These are phyloP conservation scores for Cataglyphis rosenhaueri DNA, from an alignment of 2,888 invertebrate species.

Conservation along the genomic window DNA sequence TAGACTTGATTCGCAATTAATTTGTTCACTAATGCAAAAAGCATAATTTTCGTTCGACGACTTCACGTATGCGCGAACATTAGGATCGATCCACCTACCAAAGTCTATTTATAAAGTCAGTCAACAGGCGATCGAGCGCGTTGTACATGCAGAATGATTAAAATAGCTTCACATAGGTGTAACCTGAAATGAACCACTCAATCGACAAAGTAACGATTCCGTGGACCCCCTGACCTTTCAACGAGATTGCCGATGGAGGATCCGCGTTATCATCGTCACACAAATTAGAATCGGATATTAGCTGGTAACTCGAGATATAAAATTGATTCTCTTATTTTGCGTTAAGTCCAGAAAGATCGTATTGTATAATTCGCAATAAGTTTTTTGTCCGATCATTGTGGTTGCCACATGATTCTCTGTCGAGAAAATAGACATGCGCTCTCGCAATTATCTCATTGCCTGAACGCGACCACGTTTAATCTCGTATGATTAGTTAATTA, in stretches of 20 bases:
- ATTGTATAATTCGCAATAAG: background rate
- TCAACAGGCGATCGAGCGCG: conserved; percentile 30
- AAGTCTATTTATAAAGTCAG: conserved; percentile 38
- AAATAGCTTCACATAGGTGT: conserved; percentile 43
- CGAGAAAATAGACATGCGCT: background rate
- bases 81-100: conserved; percentile 30
- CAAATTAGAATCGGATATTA: conserved; percentile 4
- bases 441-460: background rate
- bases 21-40: background rate
- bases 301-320: background rate
- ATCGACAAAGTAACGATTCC: conserved; percentile 42
- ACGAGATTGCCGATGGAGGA: conserved; percentile 1
- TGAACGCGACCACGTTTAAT: background rate
- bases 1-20: conserved; percentile 1
- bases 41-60: conserved; percentile 13
- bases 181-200: conserved; percentile 49
- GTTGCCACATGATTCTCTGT: background rate
- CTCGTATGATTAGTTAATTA: background rate
- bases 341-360: background rate
- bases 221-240: conserved; percentile 40
- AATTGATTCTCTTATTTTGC: conserved; percentile 22
- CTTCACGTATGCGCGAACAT: background rate
- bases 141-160: conserved; percentile 25
- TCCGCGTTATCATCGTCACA: conserved; percentile 18
- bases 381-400: background rate